Conservation (phyloP, 2,888 invertebrate genomes). For the Pollenia angustigena region DNA sequence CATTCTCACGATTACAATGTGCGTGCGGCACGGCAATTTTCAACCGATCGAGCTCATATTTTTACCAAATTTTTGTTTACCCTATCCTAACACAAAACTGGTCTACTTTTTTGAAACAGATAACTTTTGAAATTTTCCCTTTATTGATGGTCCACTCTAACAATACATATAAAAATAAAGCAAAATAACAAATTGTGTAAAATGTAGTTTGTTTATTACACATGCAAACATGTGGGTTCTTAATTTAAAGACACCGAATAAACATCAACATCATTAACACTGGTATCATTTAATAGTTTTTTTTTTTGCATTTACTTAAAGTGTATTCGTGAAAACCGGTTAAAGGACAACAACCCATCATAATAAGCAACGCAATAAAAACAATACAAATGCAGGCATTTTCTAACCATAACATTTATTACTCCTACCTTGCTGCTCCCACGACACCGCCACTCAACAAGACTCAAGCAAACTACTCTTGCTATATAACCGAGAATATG, state of each 20-base stretch:
- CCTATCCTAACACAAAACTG: too few relatives aligned
- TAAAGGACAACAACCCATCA: conserved; percentile 47
- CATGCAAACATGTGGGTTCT: background rate
- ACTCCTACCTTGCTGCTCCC: background rate
- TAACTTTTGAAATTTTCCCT: too few relatives aligned
- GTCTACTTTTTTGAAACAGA: too few relatives aligned
- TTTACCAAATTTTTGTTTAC: too few relatives aligned
- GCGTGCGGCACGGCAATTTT: too few relatives aligned
- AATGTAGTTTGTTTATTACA: background rate
- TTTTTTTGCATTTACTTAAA: conserved; percentile 1
- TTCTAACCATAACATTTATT: conserved; percentile 18
- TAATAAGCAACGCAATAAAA: conserved; percentile 24
- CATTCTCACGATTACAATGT: too few relatives aligned
- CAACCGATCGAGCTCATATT: too few relatives aligned
- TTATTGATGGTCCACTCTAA: too few relatives aligned
- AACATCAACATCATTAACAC: background rate
- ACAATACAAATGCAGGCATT: conserved; percentile 40
- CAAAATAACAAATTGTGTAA: too few relatives aligned
- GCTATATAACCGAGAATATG: conserved; percentile 20
- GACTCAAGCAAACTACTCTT: conserved; percentile 1
- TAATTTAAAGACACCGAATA: conserved; percentile 5
- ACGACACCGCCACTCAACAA: conserved; percentile 15
- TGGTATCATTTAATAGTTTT: conserved; percentile 28
- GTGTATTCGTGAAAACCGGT: conserved; percentile 17
- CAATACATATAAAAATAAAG: too few relatives aligned